Base-by-base conservation (phyloP, 2,797 vertebrate species). In the Morelia viridis region DNA sequence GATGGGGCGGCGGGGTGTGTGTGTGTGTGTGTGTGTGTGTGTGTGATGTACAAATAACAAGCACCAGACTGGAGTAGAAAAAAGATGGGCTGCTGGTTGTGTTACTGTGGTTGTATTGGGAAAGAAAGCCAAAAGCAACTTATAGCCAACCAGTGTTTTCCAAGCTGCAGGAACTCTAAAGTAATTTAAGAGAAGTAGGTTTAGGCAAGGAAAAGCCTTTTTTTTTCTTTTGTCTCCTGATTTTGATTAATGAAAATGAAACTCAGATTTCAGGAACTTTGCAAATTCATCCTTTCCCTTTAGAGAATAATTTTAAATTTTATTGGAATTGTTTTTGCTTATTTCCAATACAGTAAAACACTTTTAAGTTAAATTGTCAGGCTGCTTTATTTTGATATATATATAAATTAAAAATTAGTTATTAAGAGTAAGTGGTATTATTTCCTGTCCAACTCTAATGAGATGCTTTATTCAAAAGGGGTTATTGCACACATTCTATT, bases 1-100 rank as follows among this genome's bases (percentile, higher is more conserved):
- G 19, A 6, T 4, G 58, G 0, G 62, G 24, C 5, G 68, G 31
- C 1, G 7, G 7, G 2, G 31, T 0, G 68, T 0, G 10, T 15
- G 64, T n/a, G 28, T 35, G 35, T 35, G 35, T 35, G 35, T 35
- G 35, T 35, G 35, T 35, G 35, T 35, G 35, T 35, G 35, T 35
- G 35, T 35, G 35, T 35, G 7, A 76, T 22, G 19, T 76, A 76
- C 68, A 76, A 76, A 1, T 41, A 76, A 17, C 31, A 76, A 76
- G 68, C 71, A 80, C 35, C 35, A 80, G 71, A 24, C 19, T 0
- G 8, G 19, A 80, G 41, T 41, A 76, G 31, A 76, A 41, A 80
- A 80, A 80, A 46, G 22, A 76, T 22, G 68, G 31, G 31, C n/a
- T 76, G 35, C 41, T 22, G 10, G 71, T 46, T 46, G 8, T 80